phyloP scores from a whole-genome alignment of 2,888 invertebrate species.

The Epicampocera succincta region DNA sequence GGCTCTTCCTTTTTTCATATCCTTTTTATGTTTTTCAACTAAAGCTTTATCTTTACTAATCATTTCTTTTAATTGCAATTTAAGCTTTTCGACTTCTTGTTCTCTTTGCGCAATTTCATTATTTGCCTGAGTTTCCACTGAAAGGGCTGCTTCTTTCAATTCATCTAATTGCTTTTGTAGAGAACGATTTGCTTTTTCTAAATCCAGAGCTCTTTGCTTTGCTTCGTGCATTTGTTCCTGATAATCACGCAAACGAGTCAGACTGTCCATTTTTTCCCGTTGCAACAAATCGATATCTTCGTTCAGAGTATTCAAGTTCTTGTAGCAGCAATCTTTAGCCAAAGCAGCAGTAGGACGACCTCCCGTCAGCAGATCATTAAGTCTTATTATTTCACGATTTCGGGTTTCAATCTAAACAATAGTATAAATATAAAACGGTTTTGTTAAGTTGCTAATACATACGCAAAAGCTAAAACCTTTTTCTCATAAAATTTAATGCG shows the following conservation, averaged over 20 bases:
- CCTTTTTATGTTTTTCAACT: constrained; percentile 7
- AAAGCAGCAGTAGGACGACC: constrained; percentile 86
- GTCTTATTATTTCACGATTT: constrained; percentile 87
- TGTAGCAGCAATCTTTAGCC: constrained; percentile 86
- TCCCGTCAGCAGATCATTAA: constrained; percentile 87
- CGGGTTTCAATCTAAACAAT: constrained; percentile 76
- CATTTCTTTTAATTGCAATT: constrained; percentile 72
- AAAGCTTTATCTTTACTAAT: constrained; percentile 54
- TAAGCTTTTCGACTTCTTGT: constrained; percentile 78
- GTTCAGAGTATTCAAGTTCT: constrained; percentile 83
- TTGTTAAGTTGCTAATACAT: background rate
- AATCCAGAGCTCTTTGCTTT: constrained; percentile 87
- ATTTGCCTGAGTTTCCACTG: constrained; percentile 90
- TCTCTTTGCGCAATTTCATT: constrained; percentile 85
- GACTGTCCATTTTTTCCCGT: constrained; percentile 83
- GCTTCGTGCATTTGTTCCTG: constrained; percentile 86
- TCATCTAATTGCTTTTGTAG: constrained; percentile 88
- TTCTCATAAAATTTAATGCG: constrained; percentile 81
- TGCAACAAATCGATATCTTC: constrained; percentile 84
- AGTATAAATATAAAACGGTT: background rate
- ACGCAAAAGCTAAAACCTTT: constrained; percentile 76
- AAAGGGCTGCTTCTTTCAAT: constrained; percentile 88
- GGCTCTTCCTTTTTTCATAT: constrained; percentile 19
- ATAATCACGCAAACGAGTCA: constrained; percentile 76
- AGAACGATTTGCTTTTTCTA: constrained; percentile 88